Base-by-base conservation (phyloP, 2,797 vertebrate genomes). In the Enteromius fasciolatus region DNA sequence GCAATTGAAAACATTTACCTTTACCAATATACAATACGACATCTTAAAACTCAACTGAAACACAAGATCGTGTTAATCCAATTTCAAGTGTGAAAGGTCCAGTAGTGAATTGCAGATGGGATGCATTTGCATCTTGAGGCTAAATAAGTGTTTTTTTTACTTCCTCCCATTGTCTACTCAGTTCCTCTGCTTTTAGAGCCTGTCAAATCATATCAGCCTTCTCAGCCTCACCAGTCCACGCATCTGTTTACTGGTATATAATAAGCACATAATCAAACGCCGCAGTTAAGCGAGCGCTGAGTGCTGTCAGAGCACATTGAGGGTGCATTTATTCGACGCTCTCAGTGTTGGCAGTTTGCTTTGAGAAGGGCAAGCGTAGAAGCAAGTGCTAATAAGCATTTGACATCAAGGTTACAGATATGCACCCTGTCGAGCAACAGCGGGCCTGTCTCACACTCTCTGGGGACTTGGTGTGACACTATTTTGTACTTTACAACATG, bases 381-480 rank as follows among this genome's bases (percentile, higher is more conserved):
- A 83, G 79, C 67, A 86, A 77, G 66, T 28, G 85, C 85, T 86
- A 83, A 86, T 86, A 83, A 83, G 81, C 72, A 80, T 54, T 59
- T 83, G 73, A 80, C 78, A 86, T 83, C 81, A 83, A 83, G 82
- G 72, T 83, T 80, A 69, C 64, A 57, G 77, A 70, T 72, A 80
- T 66, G 72, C 77, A 54, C 77, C 81, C 77, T 76, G 84, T 76
- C 11, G 61, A 83, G 77, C 80, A 82, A 81, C 41, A 74, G 80
- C 52, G 72, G 68, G 48, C 52, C 69, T 61, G 80, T 83, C 74
- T 82, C 41, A 39, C 50, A 76, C 77, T 77, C 84, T 80, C 81
- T 17, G 68, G 77, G 77, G 84, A 80, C 69, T 20, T 50, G 6
- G 64, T 69, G 76, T 69, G 82, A 80, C 76, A 76, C 70, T 64